Percentiles rank a stretch among this genome's conserved stretches.
These are phyloP conservation scores for Episyrphus balteatus DNA, from an alignment of 1,140 invertebrate species.

Conservation along the genomic window DNA sequence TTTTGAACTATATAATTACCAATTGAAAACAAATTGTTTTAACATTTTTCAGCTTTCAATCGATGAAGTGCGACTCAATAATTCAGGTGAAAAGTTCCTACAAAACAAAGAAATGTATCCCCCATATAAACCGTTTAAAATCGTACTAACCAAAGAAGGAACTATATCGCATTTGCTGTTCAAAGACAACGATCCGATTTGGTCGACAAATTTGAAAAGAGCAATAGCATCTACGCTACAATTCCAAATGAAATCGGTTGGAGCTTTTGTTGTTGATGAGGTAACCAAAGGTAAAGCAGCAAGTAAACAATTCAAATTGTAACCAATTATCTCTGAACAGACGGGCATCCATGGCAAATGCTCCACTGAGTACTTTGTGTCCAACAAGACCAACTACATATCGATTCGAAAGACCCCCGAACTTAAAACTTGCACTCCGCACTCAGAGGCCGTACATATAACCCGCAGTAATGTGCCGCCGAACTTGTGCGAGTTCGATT, in stretches of 20 bases:
- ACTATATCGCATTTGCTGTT: constrained; percentile 29
- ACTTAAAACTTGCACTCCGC: constrained; percentile 25
- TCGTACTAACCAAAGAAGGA: constrained; percentile 22
- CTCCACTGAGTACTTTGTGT: constrained; percentile 33
- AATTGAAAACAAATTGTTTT: background rate
- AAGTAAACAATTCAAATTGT: background rate
- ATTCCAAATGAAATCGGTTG: constrained; percentile 34
- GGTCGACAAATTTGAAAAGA: constrained; percentile 56
- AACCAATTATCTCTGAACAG: constrained; percentile 8
- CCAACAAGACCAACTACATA: constrained; percentile 32
- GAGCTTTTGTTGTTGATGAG: constrained; percentile 41
- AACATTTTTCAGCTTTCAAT: constrained; percentile 24
- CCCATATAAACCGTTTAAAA: constrained; percentile 34
- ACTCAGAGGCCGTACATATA: constrained; percentile 27
- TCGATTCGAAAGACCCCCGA: constrained; percentile 33
- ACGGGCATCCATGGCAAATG: constrained; percentile 32
- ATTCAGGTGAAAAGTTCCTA: constrained; percentile 33
- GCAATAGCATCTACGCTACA: constrained; percentile 52
- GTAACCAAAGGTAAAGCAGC: constrained; percentile 16
- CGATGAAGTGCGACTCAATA: constrained; percentile 32
- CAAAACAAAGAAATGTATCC: constrained; percentile 37
- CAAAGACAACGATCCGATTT: constrained; percentile 43
- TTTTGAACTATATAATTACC: too few species aligned
- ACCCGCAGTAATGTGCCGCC: constrained; percentile 32
- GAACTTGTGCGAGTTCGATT: constrained; percentile 32